Base-by-base conservation (phyloP, 1,140 invertebrate genomes). In the Drosophila trapezifrons region DNA sequence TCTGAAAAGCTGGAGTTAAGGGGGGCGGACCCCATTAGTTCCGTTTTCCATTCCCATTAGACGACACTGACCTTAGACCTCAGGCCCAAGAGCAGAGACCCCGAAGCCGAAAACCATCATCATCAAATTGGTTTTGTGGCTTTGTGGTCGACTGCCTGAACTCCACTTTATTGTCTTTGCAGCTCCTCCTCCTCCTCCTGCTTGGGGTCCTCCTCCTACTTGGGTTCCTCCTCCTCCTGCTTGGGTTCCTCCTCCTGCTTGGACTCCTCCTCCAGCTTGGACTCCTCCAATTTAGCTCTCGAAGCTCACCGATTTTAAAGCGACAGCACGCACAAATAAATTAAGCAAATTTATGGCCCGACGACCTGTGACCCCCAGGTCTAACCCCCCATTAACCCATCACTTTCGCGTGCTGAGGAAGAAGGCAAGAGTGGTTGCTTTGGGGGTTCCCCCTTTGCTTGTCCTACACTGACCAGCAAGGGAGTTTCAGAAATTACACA, bases 91-190 rank as follows among this genome's bases (percentile, higher is more conserved):
- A 69, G 47, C 54, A 45, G 43, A 17, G 55, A 22, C 15, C 17
- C 1, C 54, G 45, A 54, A 55, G 64, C 63, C 38, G 37, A 58
- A 49, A 56, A 40, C 51, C 59, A 66, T 69, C 63, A 69, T 82
- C 82, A 78, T 75, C 66, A 87, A 86, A 81, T 85, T 86, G 82
- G 69, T 86, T 85, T 82, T 85, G 82, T 51, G 81, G 81, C 80
- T 81, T 81, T 78, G 78, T 75, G 83, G 62, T 45, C 29, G 29
- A 32, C 9, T 32, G 29, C 29, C 9, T 45, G 29, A 62, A 47
- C 59, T 40, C 18, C 62, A 45, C 27, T 27, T 43, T 43, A 47
- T 66, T 64, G 74, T 67, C 65, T 59, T 59, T 59, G 37, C 32
- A 29, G 17, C 13, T 54, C 9, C 9, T n/a, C n/a, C 27, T 37